Evolutionary conservation across 2,797 vertebrate species (phyloP), one percentile per base, ranked within the genome.

Genomic region (Todus mexicanus): DNA sequence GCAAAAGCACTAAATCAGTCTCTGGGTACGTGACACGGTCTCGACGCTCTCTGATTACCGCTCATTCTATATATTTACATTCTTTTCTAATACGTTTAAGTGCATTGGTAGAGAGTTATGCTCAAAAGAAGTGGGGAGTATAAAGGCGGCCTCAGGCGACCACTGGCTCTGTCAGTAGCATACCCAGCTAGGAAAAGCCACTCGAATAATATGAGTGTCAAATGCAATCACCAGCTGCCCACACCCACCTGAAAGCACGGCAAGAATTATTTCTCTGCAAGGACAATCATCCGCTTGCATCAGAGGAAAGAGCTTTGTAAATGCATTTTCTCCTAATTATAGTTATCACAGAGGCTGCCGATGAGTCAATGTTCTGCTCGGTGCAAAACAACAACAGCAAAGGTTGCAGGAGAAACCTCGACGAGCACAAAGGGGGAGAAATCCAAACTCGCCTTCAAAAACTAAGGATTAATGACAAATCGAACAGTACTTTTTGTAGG

Each of bases 241-340:
- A 92, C 93, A 89, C 92, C 95, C 81, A 94, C 87, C 59, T 40
- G 51, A 50, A 93, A 94, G 60, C 76, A 86, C 1, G 66, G 90
- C 84, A 93, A 85, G 90, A 93, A 94, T 89, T 76, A 78, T 75
- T 90, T 63, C 84, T 64, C 74, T 90, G 80, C 78, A 51, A 92
- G 86, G 92, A 92, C 90, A 92, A 72, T 51, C 87, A 87, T 21
- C 53, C 81, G 89, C 37, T 95, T 95, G 74, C 92, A 91, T 91
- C 94, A 94, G 76, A 96, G 93, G 89, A 87, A 94, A 87, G 92
- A 93, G 92, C 82, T 94, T 45, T 75, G 93, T 83, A 91, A 94
- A 93, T 66, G 84, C 66, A 84, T 95, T 93, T 95, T 73, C 79
- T 87, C 70, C 95, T 96, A 96, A 96, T 96, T 96, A 95, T 78